Conservation (phyloP, 35 echinoderm and acorn worm genomes). For the Strongylocentrotus purpuratus region DNA sequence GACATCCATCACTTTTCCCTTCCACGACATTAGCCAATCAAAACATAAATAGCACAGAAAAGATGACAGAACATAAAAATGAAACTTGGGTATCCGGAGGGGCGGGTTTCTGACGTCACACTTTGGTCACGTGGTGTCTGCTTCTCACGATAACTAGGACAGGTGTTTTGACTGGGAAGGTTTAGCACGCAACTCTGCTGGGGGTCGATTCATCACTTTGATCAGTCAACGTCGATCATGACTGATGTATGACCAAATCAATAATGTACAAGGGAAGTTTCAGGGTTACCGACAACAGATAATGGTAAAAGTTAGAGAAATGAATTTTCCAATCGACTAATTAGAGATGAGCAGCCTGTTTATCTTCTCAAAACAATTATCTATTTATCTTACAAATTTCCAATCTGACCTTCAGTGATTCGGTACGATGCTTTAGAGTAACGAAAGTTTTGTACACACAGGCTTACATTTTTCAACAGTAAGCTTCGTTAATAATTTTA, state of each 20-base stretch:
- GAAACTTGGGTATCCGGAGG: background rate
- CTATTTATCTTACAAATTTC: background rate
- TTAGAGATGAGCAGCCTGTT: background rate
- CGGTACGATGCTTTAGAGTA: no score
- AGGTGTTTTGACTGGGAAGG: constrained; percentile 41
- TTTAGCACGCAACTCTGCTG: constrained; percentile 11
- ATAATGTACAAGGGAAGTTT: background rate
- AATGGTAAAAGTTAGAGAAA: background rate
- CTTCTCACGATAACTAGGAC: constrained; percentile 20
- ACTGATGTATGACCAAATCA: background rate
- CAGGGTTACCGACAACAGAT: background rate
- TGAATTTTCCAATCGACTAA: background rate
- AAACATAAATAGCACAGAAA: background rate
- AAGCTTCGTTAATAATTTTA: no score
- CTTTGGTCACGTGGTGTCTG: constrained; percentile 33
- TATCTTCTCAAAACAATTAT: background rate
- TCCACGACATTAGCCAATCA: background rate
- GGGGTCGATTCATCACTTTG: background rate
- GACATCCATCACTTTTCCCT: background rate
- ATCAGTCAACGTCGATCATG: background rate
- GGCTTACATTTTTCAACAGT: no score
- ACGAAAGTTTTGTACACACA: no score
- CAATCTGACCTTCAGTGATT: no score
- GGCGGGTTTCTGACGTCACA: constrained; percentile 23
- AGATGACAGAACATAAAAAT: background rate